Conservation (phyloP, 2,113 vertebrate species). For the Tachysurus vachellii region DNA sequence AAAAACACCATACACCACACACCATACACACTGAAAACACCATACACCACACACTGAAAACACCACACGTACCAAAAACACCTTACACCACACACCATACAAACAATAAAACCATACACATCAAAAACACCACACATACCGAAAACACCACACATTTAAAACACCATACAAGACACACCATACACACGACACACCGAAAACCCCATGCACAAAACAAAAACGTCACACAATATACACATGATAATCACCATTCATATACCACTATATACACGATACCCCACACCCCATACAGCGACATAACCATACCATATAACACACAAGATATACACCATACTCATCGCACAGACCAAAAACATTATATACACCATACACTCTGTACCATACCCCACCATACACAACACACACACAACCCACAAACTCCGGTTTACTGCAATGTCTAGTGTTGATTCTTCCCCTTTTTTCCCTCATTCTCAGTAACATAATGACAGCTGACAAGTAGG, state of each 20-base stretch:
- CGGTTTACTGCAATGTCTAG: conserved; percentile 4
- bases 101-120: neutral
- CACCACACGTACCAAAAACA: no score
- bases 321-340: neutral
- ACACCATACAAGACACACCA: no score
- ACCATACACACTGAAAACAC: no score
- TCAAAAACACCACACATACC: neutral
- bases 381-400: neutral
- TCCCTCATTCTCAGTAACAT: neutral
- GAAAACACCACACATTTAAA: neutral
- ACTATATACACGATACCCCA: neutral
- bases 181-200: neutral
- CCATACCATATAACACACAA: no score
- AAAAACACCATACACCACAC: neutral
- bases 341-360: neutral
- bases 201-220: neutral
- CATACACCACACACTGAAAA: neutral
- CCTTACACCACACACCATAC: neutral
- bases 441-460: neutral
- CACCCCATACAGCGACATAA: neutral
- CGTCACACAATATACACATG: no score
- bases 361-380: no score
- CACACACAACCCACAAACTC: neutral
- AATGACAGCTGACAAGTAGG: conserved; percentile 6
- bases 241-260: neutral